phyloP scores from a whole-genome alignment of 1,140 invertebrate species.

The Metopolophium dirhodum region DNA sequence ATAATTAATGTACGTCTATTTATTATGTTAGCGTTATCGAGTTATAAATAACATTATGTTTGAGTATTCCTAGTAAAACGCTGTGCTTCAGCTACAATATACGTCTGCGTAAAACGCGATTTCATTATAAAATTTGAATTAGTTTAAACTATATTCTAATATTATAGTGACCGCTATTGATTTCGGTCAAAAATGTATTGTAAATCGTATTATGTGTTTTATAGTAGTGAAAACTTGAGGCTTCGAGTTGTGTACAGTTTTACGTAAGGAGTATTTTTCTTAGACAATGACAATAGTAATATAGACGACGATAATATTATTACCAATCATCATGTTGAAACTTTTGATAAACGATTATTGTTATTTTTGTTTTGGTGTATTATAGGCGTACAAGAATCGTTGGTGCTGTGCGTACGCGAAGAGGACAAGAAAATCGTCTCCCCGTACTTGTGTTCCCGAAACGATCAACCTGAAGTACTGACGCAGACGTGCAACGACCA shows the following conservation, averaged over 20 bases:
- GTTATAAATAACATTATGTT: not conserved
- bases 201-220: conserved; percentile 10
- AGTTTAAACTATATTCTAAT: not conserved
- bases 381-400: conserved; percentile 80
- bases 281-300: not conserved
- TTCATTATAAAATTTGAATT: not conserved
- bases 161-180: not conserved
- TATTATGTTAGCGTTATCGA: not conserved
- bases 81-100: conserved; percentile 1
- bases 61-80: conserved; percentile 16
- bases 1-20: not conserved
- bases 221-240: not conserved
- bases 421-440: conserved; percentile 83
- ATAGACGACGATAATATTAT: not conserved
- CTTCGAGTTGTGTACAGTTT: not conserved
- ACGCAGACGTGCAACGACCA: conserved; percentile 93
- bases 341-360: not conserved
- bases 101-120: conserved; percentile 9
- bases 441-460: conserved; percentile 78
- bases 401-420: conserved; percentile 88
- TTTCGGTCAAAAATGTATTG: not conserved
- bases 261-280: not conserved
- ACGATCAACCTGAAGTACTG: conserved; percentile 84
- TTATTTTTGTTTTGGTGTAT: not conserved
- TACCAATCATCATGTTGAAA: not conserved